A percentile compares a stretch with the other conserved stretches of the same genome.
Evolutionary conservation across 2,888 invertebrate species (phyloP).

Genomic region (Campopleginae sp.): DNA sequence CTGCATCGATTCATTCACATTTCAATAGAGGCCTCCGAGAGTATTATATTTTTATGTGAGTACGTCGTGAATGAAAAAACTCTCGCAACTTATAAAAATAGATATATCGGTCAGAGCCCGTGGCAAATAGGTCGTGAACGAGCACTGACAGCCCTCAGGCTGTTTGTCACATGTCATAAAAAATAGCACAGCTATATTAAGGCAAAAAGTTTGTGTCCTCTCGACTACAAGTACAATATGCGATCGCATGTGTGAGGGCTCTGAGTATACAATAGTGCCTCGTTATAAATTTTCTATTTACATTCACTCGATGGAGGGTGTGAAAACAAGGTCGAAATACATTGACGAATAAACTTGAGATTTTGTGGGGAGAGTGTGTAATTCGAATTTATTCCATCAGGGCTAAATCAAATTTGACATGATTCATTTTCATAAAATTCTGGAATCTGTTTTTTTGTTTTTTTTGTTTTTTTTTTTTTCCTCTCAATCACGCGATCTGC

Average conservation of each 20-base stretch:
- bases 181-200: conserved; percentile 43
- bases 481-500: conserved; percentile 36
- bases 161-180: conserved; percentile 43
- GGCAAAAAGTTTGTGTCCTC: conserved; percentile 41
- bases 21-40: conserved; percentile 5
- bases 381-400: too few relatives aligned
- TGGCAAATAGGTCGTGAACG: conserved; percentile 29
- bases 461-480: conserved; percentile 54
- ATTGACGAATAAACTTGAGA: neutral
- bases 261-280: neutral
- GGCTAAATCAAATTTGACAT: neutral
- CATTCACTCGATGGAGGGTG: neutral
- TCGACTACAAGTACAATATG: conserved; percentile 8
- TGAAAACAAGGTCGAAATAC: neutral
- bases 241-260: neutral
- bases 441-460: conserved; percentile 38
- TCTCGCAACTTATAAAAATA: conserved; percentile 32
- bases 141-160: conserved; percentile 25
- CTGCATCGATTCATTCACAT: neutral
- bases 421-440: neutral
- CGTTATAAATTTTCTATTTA: neutral
- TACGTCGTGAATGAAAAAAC: neutral
- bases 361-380: neutral
- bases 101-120: conserved; percentile 18
- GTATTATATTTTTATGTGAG: neutral